These are phyloP conservation scores for Bettongia penicillata DNA, from an alignment of 2,113 vertebrate species.

Conservation along the genomic window DNA sequence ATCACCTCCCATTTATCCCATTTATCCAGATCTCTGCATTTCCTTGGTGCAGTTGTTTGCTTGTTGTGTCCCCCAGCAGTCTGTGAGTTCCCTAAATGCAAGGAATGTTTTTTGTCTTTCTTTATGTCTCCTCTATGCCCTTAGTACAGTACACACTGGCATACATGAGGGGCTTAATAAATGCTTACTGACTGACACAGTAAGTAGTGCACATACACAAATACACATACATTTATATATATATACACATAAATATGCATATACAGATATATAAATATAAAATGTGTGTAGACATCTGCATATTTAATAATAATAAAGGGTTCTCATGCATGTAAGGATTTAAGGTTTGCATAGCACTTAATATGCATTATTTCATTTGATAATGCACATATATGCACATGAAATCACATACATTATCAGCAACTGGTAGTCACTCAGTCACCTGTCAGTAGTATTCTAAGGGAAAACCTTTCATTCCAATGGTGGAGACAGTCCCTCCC, in stretches of 20 bases:
- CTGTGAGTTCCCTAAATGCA: neutral
- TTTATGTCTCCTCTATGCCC: neutral
- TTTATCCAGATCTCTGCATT: neutral
- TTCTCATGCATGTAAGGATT: neutral
- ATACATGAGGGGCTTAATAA: neutral
- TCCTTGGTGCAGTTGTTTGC: neutral
- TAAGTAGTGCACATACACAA: neutral
- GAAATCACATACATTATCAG: neutral
- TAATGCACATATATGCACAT: neutral
- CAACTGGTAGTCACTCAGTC: conserved; percentile 35
- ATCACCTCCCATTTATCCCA: neutral
- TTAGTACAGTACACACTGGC: neutral
- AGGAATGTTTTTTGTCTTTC: neutral
- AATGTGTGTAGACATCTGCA: neutral
- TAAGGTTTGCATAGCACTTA: neutral
- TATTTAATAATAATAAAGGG: neutral
- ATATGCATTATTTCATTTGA: neutral
- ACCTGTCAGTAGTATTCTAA: conserved; percentile 46
- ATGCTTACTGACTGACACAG: neutral
- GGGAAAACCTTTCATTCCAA: conserved; percentile 49
- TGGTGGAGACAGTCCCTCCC: conserved; percentile 7
- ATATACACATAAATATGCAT: too few relatives aligned
- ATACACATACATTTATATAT: too few relatives aligned
- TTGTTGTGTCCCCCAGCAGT: neutral
- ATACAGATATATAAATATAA: too few relatives aligned